A percentile compares a stretch with the other conserved stretches of the same genome.
Conservation (phyloP, 2,113 vertebrate genomes). For the Motacilla alba region DNA sequence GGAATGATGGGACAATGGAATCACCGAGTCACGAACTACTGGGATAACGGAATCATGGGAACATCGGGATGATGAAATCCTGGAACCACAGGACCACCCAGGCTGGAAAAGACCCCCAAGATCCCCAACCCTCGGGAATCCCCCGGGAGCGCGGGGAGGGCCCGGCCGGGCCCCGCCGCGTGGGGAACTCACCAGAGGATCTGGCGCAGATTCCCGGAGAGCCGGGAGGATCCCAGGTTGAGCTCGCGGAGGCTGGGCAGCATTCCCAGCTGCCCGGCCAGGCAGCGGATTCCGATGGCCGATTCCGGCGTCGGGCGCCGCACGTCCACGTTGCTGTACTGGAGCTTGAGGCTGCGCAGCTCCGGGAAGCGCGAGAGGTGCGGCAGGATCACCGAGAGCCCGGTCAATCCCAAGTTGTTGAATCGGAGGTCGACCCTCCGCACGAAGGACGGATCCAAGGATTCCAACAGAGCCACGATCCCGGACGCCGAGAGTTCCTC, state of each 20-base stretch:
- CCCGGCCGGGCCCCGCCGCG: rapidly evolving
- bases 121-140: not conserved
- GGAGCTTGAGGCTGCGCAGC: conserved; percentile 80
- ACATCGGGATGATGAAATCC: too few relatives aligned
- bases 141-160: rapidly evolving
- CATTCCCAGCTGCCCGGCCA: conserved; percentile 77
- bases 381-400: conserved; percentile 81
- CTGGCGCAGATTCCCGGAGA: conserved; percentile 83
- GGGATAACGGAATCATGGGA: too few relatives aligned
- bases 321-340: conserved; percentile 88
- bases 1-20: not conserved
- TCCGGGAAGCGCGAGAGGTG: conserved; percentile 77
- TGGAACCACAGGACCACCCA: too few relatives aligned
- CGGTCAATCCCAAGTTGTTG: conserved; percentile 80
- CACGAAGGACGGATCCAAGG: conserved; percentile 72
- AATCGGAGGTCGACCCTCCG: conserved; percentile 84
- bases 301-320: conserved; percentile 68
- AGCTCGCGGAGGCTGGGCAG: conserved; percentile 77
- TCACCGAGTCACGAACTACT: not conserved
- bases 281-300: conserved; percentile 62
- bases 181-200: conserved; percentile 79
- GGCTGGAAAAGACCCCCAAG: too few relatives aligned
- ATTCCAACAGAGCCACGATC: conserved; percentile 74
- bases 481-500: conserved; percentile 83
- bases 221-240: conserved; percentile 84